Evolutionary conservation across 64 coral and sea anemone species (phyloP).

Genomic region (Montipora capricornis): DNA sequence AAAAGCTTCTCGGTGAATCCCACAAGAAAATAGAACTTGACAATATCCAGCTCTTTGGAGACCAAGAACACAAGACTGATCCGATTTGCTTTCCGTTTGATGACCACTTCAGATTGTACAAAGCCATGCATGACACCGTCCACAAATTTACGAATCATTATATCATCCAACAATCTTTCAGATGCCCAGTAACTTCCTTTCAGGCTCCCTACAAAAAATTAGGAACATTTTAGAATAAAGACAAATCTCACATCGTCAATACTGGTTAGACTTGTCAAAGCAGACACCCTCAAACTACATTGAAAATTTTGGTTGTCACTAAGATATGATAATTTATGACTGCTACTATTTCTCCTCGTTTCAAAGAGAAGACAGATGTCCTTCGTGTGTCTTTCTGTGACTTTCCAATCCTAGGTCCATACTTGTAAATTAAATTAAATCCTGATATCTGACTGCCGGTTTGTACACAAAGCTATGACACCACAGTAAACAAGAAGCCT

Average conservation of each 20-base stretch:
- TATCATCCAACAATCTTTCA: constrained; percentile 89
- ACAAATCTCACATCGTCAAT: background rate
- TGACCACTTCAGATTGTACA: constrained; percentile 89
- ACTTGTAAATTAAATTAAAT: too few species aligned
- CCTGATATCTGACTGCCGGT: too few species aligned
- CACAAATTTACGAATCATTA: constrained; percentile 96
- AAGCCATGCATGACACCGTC: constrained; percentile 97
- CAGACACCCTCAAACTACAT: background rate
- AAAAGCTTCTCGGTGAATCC: constrained; percentile 92
- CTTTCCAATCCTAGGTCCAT: too few species aligned
- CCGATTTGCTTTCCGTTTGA: constrained; percentile 94
- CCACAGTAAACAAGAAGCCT: too few species aligned
- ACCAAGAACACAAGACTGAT: constrained; percentile 90
- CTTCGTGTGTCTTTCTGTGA: too few species aligned
- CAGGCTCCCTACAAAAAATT: constrained; percentile 68
- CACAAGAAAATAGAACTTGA: constrained; percentile 94
- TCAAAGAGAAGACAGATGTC: too few species aligned
- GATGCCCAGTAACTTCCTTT: constrained; percentile 93
- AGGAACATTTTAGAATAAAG: background rate
- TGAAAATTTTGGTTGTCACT: too few species aligned
- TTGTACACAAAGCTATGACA: too few species aligned
- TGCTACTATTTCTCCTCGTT: too few species aligned
- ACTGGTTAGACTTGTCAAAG: background rate
- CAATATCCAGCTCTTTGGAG: constrained; percentile 57
- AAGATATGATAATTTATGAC: too few species aligned